Evolutionary conservation across 2,113 vertebrate species (phyloP), one percentile per base, ranked within the genome.

Genomic region (Oryzias melastigma): DNA sequence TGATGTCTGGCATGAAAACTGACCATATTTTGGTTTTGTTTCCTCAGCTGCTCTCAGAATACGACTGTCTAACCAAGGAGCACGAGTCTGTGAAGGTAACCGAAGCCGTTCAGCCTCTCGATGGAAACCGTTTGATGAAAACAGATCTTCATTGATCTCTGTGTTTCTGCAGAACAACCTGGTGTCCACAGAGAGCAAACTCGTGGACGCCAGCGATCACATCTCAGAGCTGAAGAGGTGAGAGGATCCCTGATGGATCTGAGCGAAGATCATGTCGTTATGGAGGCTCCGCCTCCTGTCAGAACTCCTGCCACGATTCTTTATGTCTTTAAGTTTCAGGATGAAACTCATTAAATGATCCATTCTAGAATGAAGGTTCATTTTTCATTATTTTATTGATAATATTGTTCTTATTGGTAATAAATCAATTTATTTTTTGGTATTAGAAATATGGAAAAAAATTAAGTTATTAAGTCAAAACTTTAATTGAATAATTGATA

Each of bases 221-320:
- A 95, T 95, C 67, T 93, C 93, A 40, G 95, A 98, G 48, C 85
- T 99, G 67, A 99, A 93, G 91, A 98, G 96, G 97, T 98, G 90
- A 93, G 75, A 29, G 20, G 14, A 24, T 49, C 14, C 25, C 20
- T 5, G 14, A 24, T 4, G 10, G 41, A 44, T 57, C 14, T 18
- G 10, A 3, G 13, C 1, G 16, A n/a, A 5, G 12, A 14, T 35
- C 20, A 4, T 20, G 47, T 5, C 20, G 18, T 20, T 12, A 12
- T 35, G 35, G 35, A 10, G 10, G 8, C 35, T 35, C 35, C 25
- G 6, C 25, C 25, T 27, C 4, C 25, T 27, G 25, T 22, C 22
- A 22, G 22, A 22, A 22, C 2, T 2, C 22, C 22, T 22, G 22
- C 22, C 22, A 22, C 2, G 22, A 2, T 22, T 22, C 22, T 35